Conservation (phyloP, 2,888 invertebrate genomes). For the Nematopogon swammerdamellus region DNA sequence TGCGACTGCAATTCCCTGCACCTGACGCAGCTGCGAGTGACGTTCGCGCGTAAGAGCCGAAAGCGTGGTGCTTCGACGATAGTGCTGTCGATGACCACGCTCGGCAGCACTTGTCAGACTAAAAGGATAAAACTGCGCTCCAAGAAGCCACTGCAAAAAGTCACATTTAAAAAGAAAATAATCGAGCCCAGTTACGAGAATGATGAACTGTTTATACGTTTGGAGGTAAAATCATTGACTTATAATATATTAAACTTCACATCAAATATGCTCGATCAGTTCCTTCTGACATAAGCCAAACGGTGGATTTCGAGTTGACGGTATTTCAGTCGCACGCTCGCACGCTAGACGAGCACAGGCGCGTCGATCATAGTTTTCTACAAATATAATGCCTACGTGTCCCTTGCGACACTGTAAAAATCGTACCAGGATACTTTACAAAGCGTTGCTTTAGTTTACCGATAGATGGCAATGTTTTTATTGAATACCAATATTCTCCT, state of each 20-base stretch:
- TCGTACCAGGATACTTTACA: too few species aligned
- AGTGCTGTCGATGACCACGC: conserved; percentile 31
- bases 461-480: too few species aligned
- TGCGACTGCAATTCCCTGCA: conserved; percentile 40
- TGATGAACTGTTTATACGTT: conserved; percentile 38
- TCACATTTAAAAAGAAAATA: conserved; percentile 22
- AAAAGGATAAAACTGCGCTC: conserved; percentile 35
- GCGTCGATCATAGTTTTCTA: too few species aligned
- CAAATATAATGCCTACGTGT: too few species aligned
- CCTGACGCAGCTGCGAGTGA: conserved; percentile 33
- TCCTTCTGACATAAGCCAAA: too few species aligned
- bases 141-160: conserved; percentile 23
- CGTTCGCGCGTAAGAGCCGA: conserved; percentile 30
- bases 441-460: too few species aligned
- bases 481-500: too few species aligned
- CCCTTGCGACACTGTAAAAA: too few species aligned
- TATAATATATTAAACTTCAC: too few species aligned
- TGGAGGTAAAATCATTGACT: conserved; percentile 32
- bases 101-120: conserved; percentile 27
- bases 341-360: too few species aligned
- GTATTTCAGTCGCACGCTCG: too few species aligned
- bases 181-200: conserved; percentile 21
- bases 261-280: neutral
- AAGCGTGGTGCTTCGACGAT: conserved; percentile 34
- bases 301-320: too few species aligned